phyloP scores from a whole-genome alignment of 2,888 invertebrate species.

The Empis livida region DNA sequence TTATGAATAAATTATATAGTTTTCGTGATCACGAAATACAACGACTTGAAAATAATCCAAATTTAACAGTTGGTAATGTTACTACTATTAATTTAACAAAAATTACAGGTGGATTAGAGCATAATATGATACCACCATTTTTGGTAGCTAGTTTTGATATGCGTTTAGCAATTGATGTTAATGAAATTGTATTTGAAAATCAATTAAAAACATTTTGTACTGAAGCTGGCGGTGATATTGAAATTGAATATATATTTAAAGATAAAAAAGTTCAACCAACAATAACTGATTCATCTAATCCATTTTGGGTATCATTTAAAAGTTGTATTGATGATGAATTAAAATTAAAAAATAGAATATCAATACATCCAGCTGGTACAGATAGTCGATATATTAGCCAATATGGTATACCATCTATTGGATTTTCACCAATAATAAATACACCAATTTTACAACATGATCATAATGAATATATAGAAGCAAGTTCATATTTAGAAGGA shows the following conservation, averaged over 20 bases:
- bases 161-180: conserved; percentile 46
- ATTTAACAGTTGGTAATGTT: conserved; percentile 53
- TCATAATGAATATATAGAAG: conserved; percentile 76
- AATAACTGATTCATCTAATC: conserved; percentile 47
- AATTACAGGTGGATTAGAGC: conserved; percentile 61
- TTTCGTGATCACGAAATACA: conserved; percentile 45
- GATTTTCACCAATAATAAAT: conserved; percentile 82
- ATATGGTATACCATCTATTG: conserved; percentile 68
- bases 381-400: conserved; percentile 75
- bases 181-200: conserved; percentile 43
- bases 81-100: conserved; percentile 62
- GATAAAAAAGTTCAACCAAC: conserved; percentile 47
- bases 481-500: conserved; percentile 64
- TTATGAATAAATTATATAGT: conserved; percentile 54
- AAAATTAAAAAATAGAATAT: conserved; percentile 53
- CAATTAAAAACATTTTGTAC: conserved; percentile 46
- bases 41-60: conserved; percentile 38
- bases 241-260: conserved; percentile 52
- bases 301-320: conserved; percentile 64
- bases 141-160: conserved; percentile 52
- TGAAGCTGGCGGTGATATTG: conserved; percentile 59
- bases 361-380: conserved; percentile 82
- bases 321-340: conserved; percentile 39
- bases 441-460: conserved; percentile 81
- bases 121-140: conserved; percentile 66